Percentiles rank a stretch among this genome's conserved stretches.
Evolutionary conservation across 1,140 invertebrate genomes (phyloP).

Genomic region (Dermatophagoides farinae): DNA sequence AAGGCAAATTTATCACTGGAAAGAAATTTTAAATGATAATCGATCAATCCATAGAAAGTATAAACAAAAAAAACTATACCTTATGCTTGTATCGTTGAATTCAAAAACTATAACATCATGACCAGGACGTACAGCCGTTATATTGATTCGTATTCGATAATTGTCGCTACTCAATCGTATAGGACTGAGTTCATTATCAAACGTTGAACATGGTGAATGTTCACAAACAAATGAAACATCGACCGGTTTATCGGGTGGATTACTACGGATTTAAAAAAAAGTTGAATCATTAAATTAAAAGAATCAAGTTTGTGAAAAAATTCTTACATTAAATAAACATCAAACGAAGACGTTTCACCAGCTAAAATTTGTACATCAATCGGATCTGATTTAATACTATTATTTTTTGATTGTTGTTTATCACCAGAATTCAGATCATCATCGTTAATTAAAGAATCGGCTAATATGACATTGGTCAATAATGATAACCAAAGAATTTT

Average conservation of each 20-base stretch:
- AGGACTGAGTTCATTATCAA: neutral
- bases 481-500: neutral
- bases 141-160: too few species aligned
- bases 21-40: neutral
- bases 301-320: neutral
- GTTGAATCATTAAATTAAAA: neutral
- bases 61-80: neutral
- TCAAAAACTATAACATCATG: neutral
- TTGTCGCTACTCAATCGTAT: too few species aligned
- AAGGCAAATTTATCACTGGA: slow-evolving; percentile 3
- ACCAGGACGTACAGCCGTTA: neutral
- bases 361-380: neutral
- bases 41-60: neutral
- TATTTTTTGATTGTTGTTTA: neutral
- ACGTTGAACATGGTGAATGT: neutral
- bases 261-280: neutral
- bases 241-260: neutral
- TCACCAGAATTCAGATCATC: too few species aligned
- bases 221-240: neutral
- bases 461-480: neutral
- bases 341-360: neutral
- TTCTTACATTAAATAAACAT: neutral
- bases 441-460: too few species aligned
- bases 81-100: neutral
- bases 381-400: neutral